phyloP scores from a whole-genome alignment of 2,888 invertebrate genomes.

The Tanytarsus gracilentus region DNA sequence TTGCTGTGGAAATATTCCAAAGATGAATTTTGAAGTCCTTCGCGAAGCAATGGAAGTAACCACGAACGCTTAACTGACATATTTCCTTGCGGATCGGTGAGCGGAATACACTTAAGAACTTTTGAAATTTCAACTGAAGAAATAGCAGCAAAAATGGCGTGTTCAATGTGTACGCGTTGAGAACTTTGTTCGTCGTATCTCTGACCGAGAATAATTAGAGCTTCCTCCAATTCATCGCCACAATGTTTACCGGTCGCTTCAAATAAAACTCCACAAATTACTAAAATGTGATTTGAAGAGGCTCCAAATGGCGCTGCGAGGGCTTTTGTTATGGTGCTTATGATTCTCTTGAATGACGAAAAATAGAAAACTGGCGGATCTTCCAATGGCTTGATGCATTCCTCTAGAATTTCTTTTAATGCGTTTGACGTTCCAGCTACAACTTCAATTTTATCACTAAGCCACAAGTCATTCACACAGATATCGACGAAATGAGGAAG shows the following conservation, averaged over 20 bases:
- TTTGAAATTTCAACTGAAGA: constrained; percentile 63
- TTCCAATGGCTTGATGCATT: constrained; percentile 56
- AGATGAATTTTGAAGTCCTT: constrained; percentile 66
- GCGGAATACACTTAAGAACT: constrained; percentile 59
- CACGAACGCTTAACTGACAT: constrained; percentile 74
- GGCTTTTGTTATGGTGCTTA: constrained; percentile 36
- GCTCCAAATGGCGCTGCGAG: constrained; percentile 41
- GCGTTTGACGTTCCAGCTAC: constrained; percentile 59
- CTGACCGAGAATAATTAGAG: constrained; percentile 53
- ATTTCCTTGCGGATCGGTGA: constrained; percentile 47
- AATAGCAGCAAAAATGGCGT: constrained; percentile 73
- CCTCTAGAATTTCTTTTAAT: constrained; percentile 60
- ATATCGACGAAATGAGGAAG: constrained; percentile 60
- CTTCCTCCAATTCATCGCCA: constrained; percentile 42
- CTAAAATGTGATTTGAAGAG: constrained; percentile 46
- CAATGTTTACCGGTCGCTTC: constrained; percentile 45
- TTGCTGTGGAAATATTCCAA: constrained; percentile 69
- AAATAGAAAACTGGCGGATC: constrained; percentile 34
- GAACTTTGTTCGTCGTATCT: constrained; percentile 56
- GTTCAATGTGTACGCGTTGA: constrained; percentile 58
- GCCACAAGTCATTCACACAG: constrained; percentile 61
- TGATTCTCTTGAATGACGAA: constrained; percentile 36
- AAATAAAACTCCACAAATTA: constrained; percentile 52
- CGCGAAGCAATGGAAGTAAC: constrained; percentile 83
- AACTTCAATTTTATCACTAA: constrained; percentile 64